Evolutionary conservation across 37 sponge, comb jelly and placozoan genomes (phyloP), one percentile per base, ranked within the genome.

Genomic region (Theonella swinhoei): DNA sequence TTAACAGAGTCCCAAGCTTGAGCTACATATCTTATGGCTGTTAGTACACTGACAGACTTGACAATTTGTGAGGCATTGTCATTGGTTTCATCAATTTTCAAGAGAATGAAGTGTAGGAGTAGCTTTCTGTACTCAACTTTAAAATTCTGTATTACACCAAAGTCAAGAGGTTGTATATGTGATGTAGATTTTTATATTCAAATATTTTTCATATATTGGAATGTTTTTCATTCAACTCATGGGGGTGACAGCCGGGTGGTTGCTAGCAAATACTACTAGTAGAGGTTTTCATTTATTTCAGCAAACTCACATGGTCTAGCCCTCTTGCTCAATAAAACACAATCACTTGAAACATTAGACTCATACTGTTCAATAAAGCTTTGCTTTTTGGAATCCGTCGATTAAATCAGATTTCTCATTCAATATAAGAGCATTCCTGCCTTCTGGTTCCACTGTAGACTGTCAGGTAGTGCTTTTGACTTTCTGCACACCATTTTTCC

Each of bases 61-160:
- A 47, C 14, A 47, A 47, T 47, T 47, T 74, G 29, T 74, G 58
- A 74, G 42, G 29, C 39, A 42, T 47, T 43, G 75, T 36, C 34
- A 29, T 37, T 25, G 75, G 34, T 74, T 80, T 85, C 60, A 54
- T 89, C 84, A 68, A 89, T 84, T 73, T 85, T 85, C n/a, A 85
- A 79, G 35, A 89, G 43, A 32, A 89, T 75, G 66, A 77, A 85
- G 0, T 67, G 68, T 1, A 75, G 78, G 86, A 78, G 64, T 3
- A 74, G 64, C 24, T 79, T 80, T 5, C 77, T 9, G 37, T 82
- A 87, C 39, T 80, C 82, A 63, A 87, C 82, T 47, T 87, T 87
- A 32, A 87, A 87, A 54, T 80, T 80, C 75, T 87, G 64, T 42
- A 87, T 87, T 73, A 87, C 81, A 58, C 88, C 85, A 30, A 76